Evolutionary conservation across 1,140 invertebrate species (phyloP).

Genomic region (Bombus soroeensis): DNA sequence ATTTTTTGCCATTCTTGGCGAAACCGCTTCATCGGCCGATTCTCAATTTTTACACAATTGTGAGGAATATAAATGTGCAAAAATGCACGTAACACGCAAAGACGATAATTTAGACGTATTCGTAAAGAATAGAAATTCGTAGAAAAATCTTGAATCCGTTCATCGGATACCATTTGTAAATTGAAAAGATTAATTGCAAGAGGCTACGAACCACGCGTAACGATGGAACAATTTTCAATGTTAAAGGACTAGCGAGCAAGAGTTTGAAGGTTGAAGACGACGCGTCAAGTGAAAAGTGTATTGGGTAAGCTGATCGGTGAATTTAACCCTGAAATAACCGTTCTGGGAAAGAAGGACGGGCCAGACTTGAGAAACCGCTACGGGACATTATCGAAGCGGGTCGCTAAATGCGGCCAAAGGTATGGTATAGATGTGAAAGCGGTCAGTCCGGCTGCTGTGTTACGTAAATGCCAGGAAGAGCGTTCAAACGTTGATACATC

Average conservation of each 20-base stretch:
- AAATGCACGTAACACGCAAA: too few species aligned
- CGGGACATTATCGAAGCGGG: conserved; percentile 46
- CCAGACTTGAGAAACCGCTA: conserved; percentile 46
- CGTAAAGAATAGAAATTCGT: background rate
- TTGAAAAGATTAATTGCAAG: too few species aligned
- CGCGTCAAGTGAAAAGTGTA: background rate
- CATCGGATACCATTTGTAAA: fast-evolving
- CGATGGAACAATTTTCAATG: background rate
- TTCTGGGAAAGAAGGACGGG: conserved; percentile 11
- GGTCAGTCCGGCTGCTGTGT: conserved; percentile 75
- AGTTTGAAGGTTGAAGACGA: background rate
- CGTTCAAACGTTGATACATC: conserved; percentile 55
- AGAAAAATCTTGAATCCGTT: background rate
- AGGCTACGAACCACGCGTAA: background rate
- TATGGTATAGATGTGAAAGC: conserved; percentile 77
- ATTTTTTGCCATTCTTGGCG: background rate
- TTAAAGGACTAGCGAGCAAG: background rate
- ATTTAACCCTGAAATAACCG: conserved; percentile 44
- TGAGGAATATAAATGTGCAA: fast-evolving
- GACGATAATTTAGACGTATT: background rate
- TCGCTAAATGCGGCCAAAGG: conserved; percentile 64
- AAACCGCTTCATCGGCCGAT: too few species aligned
- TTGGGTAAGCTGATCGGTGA: conserved; percentile 13
- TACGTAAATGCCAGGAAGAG: conserved; percentile 80
- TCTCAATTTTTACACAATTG: too few species aligned